A percentile compares a stretch with the other conserved stretches of the same genome.
Evolutionary conservation across 2,888 invertebrate species (phyloP).

Genomic region (Erannis defoliaria): DNA sequence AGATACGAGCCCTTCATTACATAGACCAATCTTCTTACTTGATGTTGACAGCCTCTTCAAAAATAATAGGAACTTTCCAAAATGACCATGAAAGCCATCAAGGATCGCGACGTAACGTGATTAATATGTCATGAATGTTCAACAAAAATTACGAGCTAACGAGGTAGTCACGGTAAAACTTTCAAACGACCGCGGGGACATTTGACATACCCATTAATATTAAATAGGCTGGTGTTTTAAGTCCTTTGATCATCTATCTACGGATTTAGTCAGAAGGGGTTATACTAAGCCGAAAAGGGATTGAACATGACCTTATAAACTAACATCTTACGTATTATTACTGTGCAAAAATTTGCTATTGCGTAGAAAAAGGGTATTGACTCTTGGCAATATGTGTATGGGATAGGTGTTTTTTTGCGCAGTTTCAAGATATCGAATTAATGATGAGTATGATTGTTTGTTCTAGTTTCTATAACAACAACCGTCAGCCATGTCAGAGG

Average conservation of each 20-base stretch:
- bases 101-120: conserved; percentile 8
- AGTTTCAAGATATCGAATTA: too few species aligned
- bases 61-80: not conserved
- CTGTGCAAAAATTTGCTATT: too few species aligned
- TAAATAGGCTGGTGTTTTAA: conserved; percentile 11
- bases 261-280: not conserved
- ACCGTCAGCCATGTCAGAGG: too few species aligned
- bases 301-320: not conserved
- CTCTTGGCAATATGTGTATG: too few species aligned
- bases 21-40: not conserved
- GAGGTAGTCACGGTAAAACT: conserved; percentile 24
- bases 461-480: too few species aligned
- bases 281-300: not conserved
- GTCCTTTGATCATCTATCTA: conserved; percentile 6
- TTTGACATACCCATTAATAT: conserved; percentile 30
- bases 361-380: too few species aligned
- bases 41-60: not conserved
- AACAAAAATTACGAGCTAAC: conserved; percentile 25
- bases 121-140: conserved; percentile 28
- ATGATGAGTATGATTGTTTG: too few species aligned
- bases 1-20: too few species aligned
- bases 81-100: conserved; percentile 2
- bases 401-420: too few species aligned
- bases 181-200: conserved; percentile 21
- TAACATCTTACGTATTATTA: too few species aligned